Conservation (phyloP, 2,113 vertebrate species). For the Brachionichthys hirsutus region DNA sequence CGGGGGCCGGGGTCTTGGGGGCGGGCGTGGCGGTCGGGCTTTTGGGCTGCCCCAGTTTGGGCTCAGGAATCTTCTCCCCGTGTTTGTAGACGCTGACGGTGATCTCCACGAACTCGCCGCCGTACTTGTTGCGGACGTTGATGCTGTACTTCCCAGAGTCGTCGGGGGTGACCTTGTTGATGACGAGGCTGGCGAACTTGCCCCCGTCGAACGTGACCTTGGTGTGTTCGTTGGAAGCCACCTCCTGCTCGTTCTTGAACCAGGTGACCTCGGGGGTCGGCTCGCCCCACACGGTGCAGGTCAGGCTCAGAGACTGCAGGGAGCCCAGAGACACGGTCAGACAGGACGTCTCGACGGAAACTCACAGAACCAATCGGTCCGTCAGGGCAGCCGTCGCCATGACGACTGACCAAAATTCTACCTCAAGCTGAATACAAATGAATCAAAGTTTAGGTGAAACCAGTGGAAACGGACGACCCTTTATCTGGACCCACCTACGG, state of each 20-base stretch:
- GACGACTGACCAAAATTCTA: too few species aligned
- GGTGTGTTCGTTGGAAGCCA: slow-evolving; percentile 84
- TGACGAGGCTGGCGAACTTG: slow-evolving; percentile 87
- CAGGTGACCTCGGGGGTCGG: slow-evolving; percentile 92
- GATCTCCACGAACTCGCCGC: slow-evolving; percentile 95
- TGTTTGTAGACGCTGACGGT: slow-evolving; percentile 95
- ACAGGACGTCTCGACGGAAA: neutral
- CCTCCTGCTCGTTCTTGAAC: slow-evolving; percentile 93
- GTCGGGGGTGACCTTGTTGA: slow-evolving; percentile 87
- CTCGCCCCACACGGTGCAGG: slow-evolving; percentile 94
- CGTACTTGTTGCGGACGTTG: slow-evolving; percentile 94
- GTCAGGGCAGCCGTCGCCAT: too few species aligned
- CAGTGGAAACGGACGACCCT: too few species aligned
- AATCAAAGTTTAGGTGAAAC: too few species aligned
- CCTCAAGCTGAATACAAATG: too few species aligned
- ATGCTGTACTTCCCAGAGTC: slow-evolving; percentile 98
- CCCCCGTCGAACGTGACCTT: slow-evolving; percentile 84
- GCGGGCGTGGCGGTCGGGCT: neutral
- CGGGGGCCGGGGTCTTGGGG: slow-evolving; percentile 54
- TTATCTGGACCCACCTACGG: too few species aligned
- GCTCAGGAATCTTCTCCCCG: slow-evolving; percentile 86
- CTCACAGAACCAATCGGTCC: too few species aligned
- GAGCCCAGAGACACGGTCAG: neutral
- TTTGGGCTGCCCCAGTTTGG: slow-evolving; percentile 80
- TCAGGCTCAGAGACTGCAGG: slow-evolving; percentile 90